Conservation (phyloP, 2,888 invertebrate genomes). For the Eupithecia centaureata region DNA sequence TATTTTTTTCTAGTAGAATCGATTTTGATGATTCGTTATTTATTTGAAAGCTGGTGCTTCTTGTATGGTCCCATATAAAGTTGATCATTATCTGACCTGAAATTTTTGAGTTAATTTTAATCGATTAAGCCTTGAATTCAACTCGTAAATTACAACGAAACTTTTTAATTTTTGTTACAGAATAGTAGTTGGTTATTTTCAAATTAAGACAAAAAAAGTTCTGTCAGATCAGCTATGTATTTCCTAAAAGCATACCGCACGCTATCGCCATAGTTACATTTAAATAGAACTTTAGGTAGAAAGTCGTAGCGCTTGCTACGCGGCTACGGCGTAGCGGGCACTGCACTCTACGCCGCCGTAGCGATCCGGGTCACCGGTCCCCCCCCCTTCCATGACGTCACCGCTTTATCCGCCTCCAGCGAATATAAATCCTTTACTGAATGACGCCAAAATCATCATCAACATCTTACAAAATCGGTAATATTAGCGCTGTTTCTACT, state of each 20-base stretch:
- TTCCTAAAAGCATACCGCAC: background rate
- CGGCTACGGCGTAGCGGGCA: conserved; percentile 12
- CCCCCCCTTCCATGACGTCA: conserved; percentile 9
- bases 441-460: conserved; percentile 1
- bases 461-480: background rate
- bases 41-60: too few species aligned
- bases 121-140: too few species aligned
- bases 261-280: background rate
- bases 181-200: too few species aligned
- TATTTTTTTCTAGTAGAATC: too few species aligned
- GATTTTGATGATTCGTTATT: too few species aligned
- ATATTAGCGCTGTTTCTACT: background rate
- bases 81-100: too few species aligned
- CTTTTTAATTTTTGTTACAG: too few species aligned
- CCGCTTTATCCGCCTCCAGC: background rate
- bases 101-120: too few species aligned
- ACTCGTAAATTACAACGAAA: too few species aligned
- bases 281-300: background rate
- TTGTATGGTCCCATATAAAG: too few species aligned
- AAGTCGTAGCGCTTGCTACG: conserved; percentile 14
- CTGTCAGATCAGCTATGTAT: too few species aligned
- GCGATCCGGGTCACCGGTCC: conserved; percentile 4
- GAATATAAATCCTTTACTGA: background rate
- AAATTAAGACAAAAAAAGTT: too few species aligned
- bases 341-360: conserved; percentile 11